Evolutionary conservation across 2,797 vertebrate genomes (phyloP), one percentile per base, ranked within the genome.

Genomic region (Novumbra hubbsi): DNA sequence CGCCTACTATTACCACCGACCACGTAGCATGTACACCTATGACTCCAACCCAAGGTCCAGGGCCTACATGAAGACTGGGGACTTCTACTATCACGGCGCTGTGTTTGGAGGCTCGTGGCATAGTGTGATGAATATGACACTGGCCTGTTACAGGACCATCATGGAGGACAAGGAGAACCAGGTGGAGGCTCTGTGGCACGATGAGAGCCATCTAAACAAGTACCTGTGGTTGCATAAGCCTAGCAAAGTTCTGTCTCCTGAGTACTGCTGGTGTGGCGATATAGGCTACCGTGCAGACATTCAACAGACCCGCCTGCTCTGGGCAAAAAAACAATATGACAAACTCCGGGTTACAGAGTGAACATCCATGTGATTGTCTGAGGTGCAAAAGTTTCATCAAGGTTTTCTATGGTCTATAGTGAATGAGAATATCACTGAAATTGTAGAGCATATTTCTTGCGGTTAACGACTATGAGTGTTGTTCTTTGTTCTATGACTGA

Each of bases 71-170:
- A 15, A 77, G 19, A 78, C 32, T 0, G 92, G 90, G 15, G 92
- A 93, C 72, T 90, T 92, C 75, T 93, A 93, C 78, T 93, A 93
- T 72, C 92, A 93, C 0, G 92, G 92, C 4, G 92, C 92, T 0
- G 49, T 93, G 55, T 93, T 93, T 11, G 92, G 92, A 57, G 92
- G 92, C 21, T 79, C 85, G 0, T 93, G 92, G 86, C 78, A 75
- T 68, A 78, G 64, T 0, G 86, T 93, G 2, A 86, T 85, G 69
- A 83, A 81, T 0, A 2, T 91, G 76, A 76, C 86, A 0, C 83
- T 91, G 1, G 45, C 76, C 12, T 93, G 92, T 78, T 87, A 91
- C 78, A 63, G 55, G 28, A 30, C 62, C 77, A 92, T 93, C 84
- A 69, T 90, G 84, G 80, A 85, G 79, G 92, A 93, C 72, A 92